Evolutionary conservation across 1,140 invertebrate genomes (phyloP), one percentile per base, ranked within the genome.

Genomic region (Bombus turneri): DNA sequence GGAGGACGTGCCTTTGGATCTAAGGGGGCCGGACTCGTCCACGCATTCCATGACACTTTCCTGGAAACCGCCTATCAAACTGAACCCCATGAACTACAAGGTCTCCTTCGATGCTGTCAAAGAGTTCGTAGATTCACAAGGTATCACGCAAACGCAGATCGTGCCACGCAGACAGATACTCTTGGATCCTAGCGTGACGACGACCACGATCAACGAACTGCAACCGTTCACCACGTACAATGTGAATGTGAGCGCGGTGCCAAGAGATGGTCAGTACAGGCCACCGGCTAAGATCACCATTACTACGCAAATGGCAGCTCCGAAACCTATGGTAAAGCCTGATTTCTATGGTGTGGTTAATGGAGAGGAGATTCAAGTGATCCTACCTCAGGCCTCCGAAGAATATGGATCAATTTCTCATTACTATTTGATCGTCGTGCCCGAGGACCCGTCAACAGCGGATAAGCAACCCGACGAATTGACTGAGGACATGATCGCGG

Each of bases 381-480:
- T 98, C 86, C 94, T 99, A 90, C 98, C 98, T 6, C 98, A 98
- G 95, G 99, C 99, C 0, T 99, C 98, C 0, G 99, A 99, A 95
- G 99, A 99, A 95, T 99, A 99, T 93, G 99, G 99, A n/a, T 99
- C 98, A 2, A 99, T 99, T 83, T 98, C 98, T 75, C 98, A 99
- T 96, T 99, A 99, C 94, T 99, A 98, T 94, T 94, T 99, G 81
- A 97, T 99, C 88, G 99, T 99, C 64, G 98, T 99, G 15, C 99
- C 99, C 0, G 97, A 98, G 89, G 97, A 98, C 90, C 97, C 97
- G 90, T 96, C 96, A 3, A 97, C 96, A 81, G 95, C 96, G n/a
- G 96, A 97, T 90, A 98, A 97, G 94, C 97, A 98, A 94, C 98
- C 98, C 0, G 98, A 99, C 95, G 97, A 98, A 93, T 98, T 98